Base-by-base conservation (phyloP, 2,797 vertebrate species). In the Cossypha heuglini region DNA sequence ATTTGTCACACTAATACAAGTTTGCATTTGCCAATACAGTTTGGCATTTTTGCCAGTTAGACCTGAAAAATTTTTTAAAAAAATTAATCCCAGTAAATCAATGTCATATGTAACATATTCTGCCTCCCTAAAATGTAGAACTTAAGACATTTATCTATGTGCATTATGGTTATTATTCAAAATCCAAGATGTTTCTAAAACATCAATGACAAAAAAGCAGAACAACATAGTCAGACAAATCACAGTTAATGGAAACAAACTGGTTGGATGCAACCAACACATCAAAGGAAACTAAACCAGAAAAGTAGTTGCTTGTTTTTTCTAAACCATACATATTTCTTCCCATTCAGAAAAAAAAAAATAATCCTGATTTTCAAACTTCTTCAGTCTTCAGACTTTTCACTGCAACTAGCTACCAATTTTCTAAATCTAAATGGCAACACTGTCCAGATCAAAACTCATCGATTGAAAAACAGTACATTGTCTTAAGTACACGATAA, bases 381-480 rank as follows among this genome's bases (percentile, higher is more conserved):
- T 59, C 19, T 67, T 45, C 6, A 54, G 20, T 49, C 55, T 80
- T 81, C 46, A 62, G 43, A 42, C 52, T 91, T 72, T 93, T 62
- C 74, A 62, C 28, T 77, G 37, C 29, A 82, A 64, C 18, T 82
- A 71, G 13, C 54, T 37, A 71, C 5, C 24, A 43, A 5, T 48
- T 91, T 83, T 62, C 52, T 66, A 93, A 86, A 78, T 29, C 35
- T 80, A 74, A 87, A 51, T 5, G 6, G 59, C 48, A 52, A 38
- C 33, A 15, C 15, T 58, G 19, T 33, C 19, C 20, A 35, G 24
- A 73, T 29, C 19, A 76, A 91, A 88, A 84, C 40, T 58, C 40
- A 61, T 79, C 31, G 22, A 52, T 0, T 51, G n/a, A 80, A 90
- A 77, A 55, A 0, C 21, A 72, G 5, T 4, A 61, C 6, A 3